Evolutionary conservation across 2,888 invertebrate genomes (phyloP), one percentile per base, ranked within the genome.

Genomic region (Busseola fusca): DNA sequence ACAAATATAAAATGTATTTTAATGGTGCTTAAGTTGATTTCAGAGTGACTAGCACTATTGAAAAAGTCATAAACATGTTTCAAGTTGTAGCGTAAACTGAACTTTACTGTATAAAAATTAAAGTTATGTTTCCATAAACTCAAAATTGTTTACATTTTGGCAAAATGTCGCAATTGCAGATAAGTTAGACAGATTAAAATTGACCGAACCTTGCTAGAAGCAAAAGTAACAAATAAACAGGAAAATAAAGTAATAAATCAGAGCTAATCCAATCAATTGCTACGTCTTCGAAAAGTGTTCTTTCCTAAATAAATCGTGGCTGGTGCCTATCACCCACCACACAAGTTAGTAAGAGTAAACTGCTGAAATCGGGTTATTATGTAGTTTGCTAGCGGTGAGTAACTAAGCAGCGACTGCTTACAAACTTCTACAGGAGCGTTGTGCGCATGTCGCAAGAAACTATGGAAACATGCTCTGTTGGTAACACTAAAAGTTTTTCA

Each of bases 281-380:
- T 34, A 34, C 7, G n/a, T 56, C 30, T 42, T 30, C 42, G 21
- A 52, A 50, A 66, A 70, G 14, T 27, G 6, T 58, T 58, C 3
- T 27, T 45, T 27, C 18, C 30, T 10, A 18, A 69, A 64, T 64
- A 57, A 69, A 72, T 21, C 48, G n/a, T 58, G 30, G 21, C 65
- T 67, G 69, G 60, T 37, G 40, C 34, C 40, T 66, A 72, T 78
- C 48, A 62, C 27, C 48, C 30, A 34, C 14, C 50, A 37, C 40
- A 30, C 21, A 64, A 72, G 64, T 68, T 56, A 48, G 52, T 62
- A 16, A 21, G 57, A 72, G 73, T 73, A 63, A 75, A 84, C 75
- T 56, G 71, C 58, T 71, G 50, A 60, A 69, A 84, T 81, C 70
- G 34, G 69, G 74, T 82, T 84, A 83, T 74, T 74, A 76, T 79